These are phyloP conservation scores for Cynopterus sphinx DNA, from an alignment of 2,797 vertebrate species.

Conservation along the genomic window DNA sequence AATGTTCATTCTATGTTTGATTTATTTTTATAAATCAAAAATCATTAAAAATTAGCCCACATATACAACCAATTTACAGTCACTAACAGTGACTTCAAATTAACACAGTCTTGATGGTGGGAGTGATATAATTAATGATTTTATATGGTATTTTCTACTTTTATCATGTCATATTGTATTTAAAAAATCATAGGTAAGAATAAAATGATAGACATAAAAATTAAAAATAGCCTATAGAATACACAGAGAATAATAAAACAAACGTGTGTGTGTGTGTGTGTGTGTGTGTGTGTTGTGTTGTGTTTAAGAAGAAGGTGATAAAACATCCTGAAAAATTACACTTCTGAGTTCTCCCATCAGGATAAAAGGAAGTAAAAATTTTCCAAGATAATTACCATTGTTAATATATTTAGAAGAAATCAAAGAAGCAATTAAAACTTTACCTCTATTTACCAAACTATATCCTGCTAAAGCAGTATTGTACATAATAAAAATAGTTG, in stretches of 20 bases:
- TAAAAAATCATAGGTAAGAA: not conserved
- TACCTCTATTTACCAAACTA: not conserved
- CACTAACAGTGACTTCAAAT: not conserved
- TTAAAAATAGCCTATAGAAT: not conserved
- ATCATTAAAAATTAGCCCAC: not conserved
- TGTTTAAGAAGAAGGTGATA: not conserved
- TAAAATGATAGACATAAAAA: not conserved
- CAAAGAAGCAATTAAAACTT: not conserved
- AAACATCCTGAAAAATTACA: not conserved
- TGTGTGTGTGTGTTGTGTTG: too few relatives aligned
- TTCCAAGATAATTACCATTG: not conserved
- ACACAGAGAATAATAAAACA: not conserved
- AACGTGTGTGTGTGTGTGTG: not conserved
- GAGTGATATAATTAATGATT: not conserved
- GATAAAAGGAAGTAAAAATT: not conserved
- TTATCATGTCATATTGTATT: not conserved
- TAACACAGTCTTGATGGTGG: not conserved
- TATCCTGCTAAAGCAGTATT: not conserved
- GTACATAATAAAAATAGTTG: not conserved
- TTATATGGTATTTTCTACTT: not conserved
- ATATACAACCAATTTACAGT: not conserved
- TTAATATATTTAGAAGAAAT: not conserved
- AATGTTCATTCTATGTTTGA: not conserved
- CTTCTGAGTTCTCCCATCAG: not conserved
- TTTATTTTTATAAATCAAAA: constrained; percentile 1